phyloP scores from a whole-genome alignment of 2,888 invertebrate genomes.

The Drosophila sordidula region DNA sequence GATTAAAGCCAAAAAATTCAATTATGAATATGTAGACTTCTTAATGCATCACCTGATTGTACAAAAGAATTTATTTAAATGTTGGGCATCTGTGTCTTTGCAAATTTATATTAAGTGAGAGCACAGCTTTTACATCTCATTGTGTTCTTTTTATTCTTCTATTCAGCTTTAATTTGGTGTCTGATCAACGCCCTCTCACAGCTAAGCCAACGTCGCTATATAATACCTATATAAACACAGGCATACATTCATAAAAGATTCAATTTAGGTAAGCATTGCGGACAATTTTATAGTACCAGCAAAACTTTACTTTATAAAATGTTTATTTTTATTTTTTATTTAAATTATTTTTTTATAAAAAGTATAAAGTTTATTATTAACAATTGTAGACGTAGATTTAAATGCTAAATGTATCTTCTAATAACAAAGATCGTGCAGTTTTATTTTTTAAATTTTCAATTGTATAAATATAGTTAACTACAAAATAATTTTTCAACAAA shows the following conservation, averaged over 20 bases:
- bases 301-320: not conserved
- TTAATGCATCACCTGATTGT: no score
- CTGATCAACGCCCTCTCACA: conserved; percentile 1
- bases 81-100: not conserved
- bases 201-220: conserved; percentile 7
- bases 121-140: not conserved
- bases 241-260: not conserved
- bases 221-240: not conserved
- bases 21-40: no score
- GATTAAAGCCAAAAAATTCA: not conserved
- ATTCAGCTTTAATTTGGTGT: conserved; percentile 17
- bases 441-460: no score
- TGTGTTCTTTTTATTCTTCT: not conserved
- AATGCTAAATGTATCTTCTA: no score
- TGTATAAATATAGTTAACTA: no score
- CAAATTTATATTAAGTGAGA: conserved; percentile 3
- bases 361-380: no score
- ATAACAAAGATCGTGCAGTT: no score
- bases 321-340: not conserved
- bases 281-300: not conserved
- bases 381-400: no score
- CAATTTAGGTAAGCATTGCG: not conserved
- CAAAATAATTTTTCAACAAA: no score
- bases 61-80: no score
- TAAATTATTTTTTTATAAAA: not conserved